Evolutionary conservation across 2,888 invertebrate species (phyloP).

Genomic region (Trichopoda pennipes): DNA sequence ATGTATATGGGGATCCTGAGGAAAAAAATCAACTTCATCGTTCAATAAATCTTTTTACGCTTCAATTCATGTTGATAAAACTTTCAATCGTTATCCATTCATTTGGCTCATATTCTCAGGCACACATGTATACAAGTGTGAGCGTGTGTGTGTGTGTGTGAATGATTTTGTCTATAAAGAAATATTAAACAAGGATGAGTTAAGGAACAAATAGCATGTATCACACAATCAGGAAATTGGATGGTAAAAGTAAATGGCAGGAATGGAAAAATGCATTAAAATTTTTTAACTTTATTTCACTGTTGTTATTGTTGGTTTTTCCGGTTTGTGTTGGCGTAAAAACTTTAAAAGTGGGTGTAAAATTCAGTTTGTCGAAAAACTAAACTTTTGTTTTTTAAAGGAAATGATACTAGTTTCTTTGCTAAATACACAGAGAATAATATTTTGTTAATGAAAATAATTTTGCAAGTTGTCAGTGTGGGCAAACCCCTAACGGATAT

Average conservation of each 20-base stretch:
- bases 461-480: too few species aligned
- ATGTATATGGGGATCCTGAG: background rate
- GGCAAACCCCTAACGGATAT: too few species aligned
- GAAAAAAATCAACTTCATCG: conserved; percentile 45
- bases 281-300: conserved; percentile 22
- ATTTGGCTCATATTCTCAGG: background rate
- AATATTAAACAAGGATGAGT: background rate
- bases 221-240: conserved; percentile 36
- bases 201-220: conserved; percentile 9
- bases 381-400: conserved; percentile 33
- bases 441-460: too few species aligned
- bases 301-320: too few species aligned
- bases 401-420: background rate
- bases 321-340: conserved; percentile 4
- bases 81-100: conserved; percentile 52
- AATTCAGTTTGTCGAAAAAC: conserved; percentile 14
- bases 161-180: background rate
- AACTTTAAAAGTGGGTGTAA: conserved; percentile 15
- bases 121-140: background rate
- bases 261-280: conserved; percentile 41
- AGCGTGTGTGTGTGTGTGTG: background rate
- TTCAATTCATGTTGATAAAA: conserved; percentile 64
- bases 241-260: conserved; percentile 26
- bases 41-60: conserved; percentile 67
- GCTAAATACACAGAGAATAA: background rate